Base-by-base conservation (phyloP, 2,888 invertebrate genomes). In the Epirrhoe alternata region DNA sequence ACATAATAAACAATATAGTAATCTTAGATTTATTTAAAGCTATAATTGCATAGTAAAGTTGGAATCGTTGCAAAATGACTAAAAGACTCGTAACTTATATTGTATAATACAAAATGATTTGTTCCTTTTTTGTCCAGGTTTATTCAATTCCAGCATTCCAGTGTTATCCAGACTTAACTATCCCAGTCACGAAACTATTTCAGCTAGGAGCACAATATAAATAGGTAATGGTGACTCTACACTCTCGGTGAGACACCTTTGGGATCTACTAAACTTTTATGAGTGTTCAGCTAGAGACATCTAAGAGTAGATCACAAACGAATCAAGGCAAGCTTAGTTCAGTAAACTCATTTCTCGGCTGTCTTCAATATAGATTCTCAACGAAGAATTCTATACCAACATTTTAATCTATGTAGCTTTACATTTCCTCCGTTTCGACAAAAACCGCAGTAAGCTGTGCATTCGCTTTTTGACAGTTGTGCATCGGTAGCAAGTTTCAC, bases 121-220 rank as follows among this genome's bases (percentile, higher is more conserved):
- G 56, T 50, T 38, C 55, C n/a, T n/a, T 31, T 56, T 31, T 64
- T 63, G 14, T n/a, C 16, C 12, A 31, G 30, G 38, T 62, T 54
- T 59, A 49, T 65, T 61, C 38, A 52, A 64, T 63, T 61, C 38
- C 35, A 52, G 30, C 17, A 60, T 56, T 60, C 50, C 42, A 52
- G 61, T 57, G 42, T 56, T 56, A 59, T 58, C 56, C 61, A 54
- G 65, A 64, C 55, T 71, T 66, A 71, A 65, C 64, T 56, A 57
- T 66, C 30, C 69, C 10, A 74, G 73, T 67, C 75, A 76, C 69
- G 68, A 73, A 75, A 76, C 74, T 77, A 75, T 79, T 80, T 68
- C 68, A 74, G 71, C 61, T 62, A 61, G 61, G 49, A 66, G 55
- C 55, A 67, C 67, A 64, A 59, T 64, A 69, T 69, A 67, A 70